A percentile compares a stretch with the other conserved stretches of the same genome.
phyloP scores from a whole-genome alignment of 2,797 vertebrate species.

The Buceros bicornis region DNA sequence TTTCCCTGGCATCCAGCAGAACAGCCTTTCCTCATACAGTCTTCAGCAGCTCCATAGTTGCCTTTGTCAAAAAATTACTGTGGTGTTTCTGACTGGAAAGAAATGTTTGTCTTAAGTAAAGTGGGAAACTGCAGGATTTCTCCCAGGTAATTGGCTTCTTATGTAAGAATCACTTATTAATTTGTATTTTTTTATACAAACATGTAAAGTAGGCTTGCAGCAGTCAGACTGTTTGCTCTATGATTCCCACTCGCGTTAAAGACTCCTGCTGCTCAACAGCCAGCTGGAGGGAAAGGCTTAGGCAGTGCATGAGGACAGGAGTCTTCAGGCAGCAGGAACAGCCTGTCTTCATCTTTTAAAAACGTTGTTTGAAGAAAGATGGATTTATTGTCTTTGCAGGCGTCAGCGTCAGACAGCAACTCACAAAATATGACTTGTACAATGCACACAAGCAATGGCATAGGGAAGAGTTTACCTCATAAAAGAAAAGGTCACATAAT shows the following conservation, averaged over 20 bases:
- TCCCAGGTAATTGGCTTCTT: constrained; percentile 31
- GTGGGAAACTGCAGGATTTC: constrained; percentile 19
- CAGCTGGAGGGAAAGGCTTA: not conserved
- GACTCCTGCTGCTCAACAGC: not conserved
- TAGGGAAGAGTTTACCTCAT: not conserved
- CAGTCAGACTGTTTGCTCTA: not conserved
- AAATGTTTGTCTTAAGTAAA: constrained; percentile 6
- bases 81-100: not conserved
- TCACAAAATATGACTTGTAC: not conserved
- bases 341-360: not conserved
- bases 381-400: not conserved
- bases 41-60: not conserved
- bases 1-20: not conserved
- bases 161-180: not conserved
- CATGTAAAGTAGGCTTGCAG: not conserved
- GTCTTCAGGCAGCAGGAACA: not conserved
- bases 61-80: not conserved
- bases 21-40: not conserved
- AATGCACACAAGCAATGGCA: fast-evolving
- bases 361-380: not conserved
- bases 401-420: not conserved
- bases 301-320: not conserved
- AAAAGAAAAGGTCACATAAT: not conserved
- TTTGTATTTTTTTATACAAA: constrained; percentile 12
- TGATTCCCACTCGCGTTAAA: not conserved